Base-by-base conservation (phyloP, 2,888 invertebrate genomes). In the Girardia tigrina region DNA sequence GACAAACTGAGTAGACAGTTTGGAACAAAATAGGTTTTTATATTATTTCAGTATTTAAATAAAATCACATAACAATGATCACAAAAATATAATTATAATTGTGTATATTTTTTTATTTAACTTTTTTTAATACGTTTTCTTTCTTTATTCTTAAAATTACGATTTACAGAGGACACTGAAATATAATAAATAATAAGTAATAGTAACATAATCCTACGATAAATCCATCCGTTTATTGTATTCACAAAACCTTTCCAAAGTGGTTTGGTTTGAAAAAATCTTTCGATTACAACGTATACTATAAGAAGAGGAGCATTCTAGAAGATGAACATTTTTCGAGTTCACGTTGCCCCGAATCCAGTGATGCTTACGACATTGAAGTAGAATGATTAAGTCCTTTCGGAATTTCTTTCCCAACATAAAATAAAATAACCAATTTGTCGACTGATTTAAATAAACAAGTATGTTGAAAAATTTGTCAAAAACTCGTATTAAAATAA, bases 381-480 rank as follows among this genome's bases (percentile, higher is more conserved):
- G 23, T 16, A 56, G 23, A 56, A 56, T 56, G 8, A 56, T n/a
- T 16, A 56, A n/a, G 23, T 56, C 56, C 23, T 56, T 56, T 16
- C 75, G 75, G 75, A 75, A 75, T 4, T 29, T 28, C 74, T 75
- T 75, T 71, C 75, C 75, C 4, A 75, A 26, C 73, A 75, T 74
- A 28, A 75, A 75, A 75, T 75, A 75, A 28, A 75, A 75, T 20
- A 75, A 28, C 75, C 75, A 75, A 26, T 75, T 75, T n/a, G 75
- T 75, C 26, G 75, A 71, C 23, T 75, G 71, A 42, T 75, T 75
- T 1, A 74, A 28, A 36, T 75, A 75, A 29, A 75, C 71, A 12
- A 75, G 71, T n/a, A 75, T 75, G 20, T 71, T 74, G 28, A 75
- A 70, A 1, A 70, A 71, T 27, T 75, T 72, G 23, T 75, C 72